Conservation (phyloP, 2,888 invertebrate genomes). For the Monoplex corrugatus region DNA sequence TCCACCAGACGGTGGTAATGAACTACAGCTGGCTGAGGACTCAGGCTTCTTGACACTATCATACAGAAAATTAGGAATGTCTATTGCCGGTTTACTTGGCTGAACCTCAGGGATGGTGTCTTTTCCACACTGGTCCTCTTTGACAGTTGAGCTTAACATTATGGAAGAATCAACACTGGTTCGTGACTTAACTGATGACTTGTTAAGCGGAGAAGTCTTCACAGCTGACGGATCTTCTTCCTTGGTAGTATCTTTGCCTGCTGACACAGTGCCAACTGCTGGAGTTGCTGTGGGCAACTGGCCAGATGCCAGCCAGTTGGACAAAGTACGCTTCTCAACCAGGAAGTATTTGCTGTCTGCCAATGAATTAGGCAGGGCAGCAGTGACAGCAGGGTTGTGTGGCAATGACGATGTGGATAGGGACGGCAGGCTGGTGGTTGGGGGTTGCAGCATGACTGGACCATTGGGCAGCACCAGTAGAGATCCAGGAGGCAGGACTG, state of each 20-base stretch:
- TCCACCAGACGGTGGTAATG: neutral
- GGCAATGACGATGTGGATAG: neutral
- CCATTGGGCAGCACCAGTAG: conserved; percentile 25
- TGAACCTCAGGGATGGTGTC: neutral
- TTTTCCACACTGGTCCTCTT: neutral
- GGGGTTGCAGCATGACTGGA: conserved; percentile 22
- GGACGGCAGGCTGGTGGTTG: neutral
- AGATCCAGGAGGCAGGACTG: conserved; percentile 38
- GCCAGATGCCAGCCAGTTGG: neutral
- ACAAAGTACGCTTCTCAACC: neutral
- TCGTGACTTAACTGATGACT: too few species aligned
- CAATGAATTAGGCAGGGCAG: conserved; percentile 11
- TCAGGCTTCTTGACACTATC: neutral
- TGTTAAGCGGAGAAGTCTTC: neutral
- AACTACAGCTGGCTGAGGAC: neutral
- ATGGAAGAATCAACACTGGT: too few species aligned
- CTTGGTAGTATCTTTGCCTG: neutral
- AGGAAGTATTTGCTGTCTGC: conserved; percentile 30
- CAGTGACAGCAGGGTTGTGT: neutral
- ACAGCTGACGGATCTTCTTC: neutral
- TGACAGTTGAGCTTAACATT: too few species aligned
- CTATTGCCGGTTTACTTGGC: neutral
- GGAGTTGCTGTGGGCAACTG: neutral
- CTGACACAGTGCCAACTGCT: neutral
- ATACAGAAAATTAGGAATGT: conserved; percentile 44